Evolutionary conservation across 1,140 invertebrate genomes (phyloP).

Genomic region (Adelges cooleyi): DNA sequence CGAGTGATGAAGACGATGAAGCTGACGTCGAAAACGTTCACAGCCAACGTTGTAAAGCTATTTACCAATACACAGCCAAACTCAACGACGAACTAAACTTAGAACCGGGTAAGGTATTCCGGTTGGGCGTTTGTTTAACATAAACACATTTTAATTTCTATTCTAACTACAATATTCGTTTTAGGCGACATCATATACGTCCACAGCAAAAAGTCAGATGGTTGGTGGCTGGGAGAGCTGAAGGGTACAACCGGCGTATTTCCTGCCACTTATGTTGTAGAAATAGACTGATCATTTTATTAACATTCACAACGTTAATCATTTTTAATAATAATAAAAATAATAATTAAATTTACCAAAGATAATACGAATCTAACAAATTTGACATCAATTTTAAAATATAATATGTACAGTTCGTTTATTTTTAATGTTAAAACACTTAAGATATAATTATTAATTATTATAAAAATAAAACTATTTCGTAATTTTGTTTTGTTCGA

Average conservation of each 20-base stretch:
- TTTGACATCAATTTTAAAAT: background rate
- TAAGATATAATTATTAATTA: background rate
- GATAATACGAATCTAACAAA: constrained; percentile 5
- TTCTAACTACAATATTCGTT: constrained; percentile 31
- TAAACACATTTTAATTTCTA: background rate
- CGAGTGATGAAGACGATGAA: constrained; percentile 41
- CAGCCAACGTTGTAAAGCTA: constrained; percentile 54
- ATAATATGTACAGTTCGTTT: background rate
- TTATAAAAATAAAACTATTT: constrained; percentile 18
- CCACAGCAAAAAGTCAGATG: constrained; percentile 81
- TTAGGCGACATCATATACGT: constrained; percentile 78
- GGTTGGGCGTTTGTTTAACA: background rate
- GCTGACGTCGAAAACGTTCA: constrained; percentile 6
- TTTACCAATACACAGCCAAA: constrained; percentile 80
- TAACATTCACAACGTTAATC: background rate
- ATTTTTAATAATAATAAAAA: background rate
- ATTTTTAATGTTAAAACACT: background rate
- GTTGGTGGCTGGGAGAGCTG: constrained; percentile 88
- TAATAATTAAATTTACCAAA: constrained; percentile 7
- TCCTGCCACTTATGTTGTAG: constrained; percentile 83
- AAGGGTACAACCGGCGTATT: constrained; percentile 78
- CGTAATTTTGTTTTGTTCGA: background rate
- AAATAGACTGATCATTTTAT: constrained; percentile 40
- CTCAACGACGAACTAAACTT: constrained; percentile 78
- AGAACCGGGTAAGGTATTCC: constrained; percentile 48